Percentiles rank a stretch among this genome's conserved stretches.
Evolutionary conservation across 2,888 invertebrate species (phyloP).

Genomic region (Chesias legatella): DNA sequence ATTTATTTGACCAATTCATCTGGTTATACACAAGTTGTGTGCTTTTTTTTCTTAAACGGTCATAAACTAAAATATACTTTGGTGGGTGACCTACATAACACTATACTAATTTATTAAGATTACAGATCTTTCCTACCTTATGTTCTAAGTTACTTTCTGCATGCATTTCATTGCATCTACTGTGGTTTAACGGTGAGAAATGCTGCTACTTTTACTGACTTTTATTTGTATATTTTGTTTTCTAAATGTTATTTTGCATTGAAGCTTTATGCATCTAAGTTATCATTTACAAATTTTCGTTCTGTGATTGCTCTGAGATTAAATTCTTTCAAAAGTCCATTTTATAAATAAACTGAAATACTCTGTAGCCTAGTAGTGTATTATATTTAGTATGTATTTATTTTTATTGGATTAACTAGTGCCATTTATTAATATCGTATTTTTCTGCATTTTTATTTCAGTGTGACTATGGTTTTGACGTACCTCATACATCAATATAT

Average conservation of each 20-base stretch:
- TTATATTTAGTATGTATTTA: too few relatives aligned
- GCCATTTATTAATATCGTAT: conserved; percentile 32
- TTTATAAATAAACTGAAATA: background rate
- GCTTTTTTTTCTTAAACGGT: background rate
- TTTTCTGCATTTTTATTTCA: conserved; percentile 57
- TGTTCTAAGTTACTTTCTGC: conserved; percentile 2
- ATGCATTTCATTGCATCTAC: conserved; percentile 3
- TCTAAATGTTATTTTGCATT: too few relatives aligned
- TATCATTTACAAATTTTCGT: too few relatives aligned
- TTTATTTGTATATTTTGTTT: too few relatives aligned
- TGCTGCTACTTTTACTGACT: too few relatives aligned
- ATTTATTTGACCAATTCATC: too few relatives aligned
- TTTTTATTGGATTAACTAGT: conserved; percentile 5
- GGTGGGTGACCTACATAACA: conserved; percentile 3
- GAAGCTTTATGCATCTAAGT: too few relatives aligned
- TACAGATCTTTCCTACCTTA: conserved; percentile 15
- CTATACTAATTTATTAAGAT: conserved; percentile 2
- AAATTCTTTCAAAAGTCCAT: too few relatives aligned
- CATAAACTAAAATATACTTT: conserved; percentile 1
- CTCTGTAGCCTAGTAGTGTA: background rate
- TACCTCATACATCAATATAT: conserved; percentile 69
- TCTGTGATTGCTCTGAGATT: too few relatives aligned
- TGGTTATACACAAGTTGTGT: too few relatives aligned
- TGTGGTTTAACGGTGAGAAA: too few relatives aligned
- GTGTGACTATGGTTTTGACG: conserved; percentile 66